Conservation (phyloP, 2,888 invertebrate species). For the Adelognathus sp. region DNA sequence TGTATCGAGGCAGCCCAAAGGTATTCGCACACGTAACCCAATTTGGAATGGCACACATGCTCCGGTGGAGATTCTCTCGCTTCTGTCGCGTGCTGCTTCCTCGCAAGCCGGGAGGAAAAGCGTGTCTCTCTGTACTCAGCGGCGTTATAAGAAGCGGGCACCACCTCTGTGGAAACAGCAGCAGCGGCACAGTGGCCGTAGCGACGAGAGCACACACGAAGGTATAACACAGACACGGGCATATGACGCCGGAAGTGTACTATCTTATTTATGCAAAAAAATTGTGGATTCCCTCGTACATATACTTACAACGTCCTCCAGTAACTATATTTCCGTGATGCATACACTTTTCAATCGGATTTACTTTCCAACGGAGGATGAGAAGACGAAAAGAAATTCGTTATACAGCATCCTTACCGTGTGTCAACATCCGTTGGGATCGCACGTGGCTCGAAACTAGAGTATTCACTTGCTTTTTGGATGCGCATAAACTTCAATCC, state of each 20-base stretch:
- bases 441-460: too few relatives aligned
- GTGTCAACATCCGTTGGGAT: too few relatives aligned
- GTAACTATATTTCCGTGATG: background rate
- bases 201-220: background rate
- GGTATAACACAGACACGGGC: slow-evolving; percentile 5
- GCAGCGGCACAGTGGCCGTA: slow-evolving; percentile 8
- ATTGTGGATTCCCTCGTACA: background rate
- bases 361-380: background rate
- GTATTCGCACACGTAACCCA: slow-evolving; percentile 36
- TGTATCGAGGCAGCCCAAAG: slow-evolving; percentile 36
- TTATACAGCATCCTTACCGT: background rate
- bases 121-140: slow-evolving; percentile 25
- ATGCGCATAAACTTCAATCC: too few relatives aligned
- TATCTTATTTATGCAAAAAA: slow-evolving; percentile 26
- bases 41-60: slow-evolving; percentile 42
- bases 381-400: background rate
- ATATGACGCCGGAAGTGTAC: slow-evolving; percentile 31
- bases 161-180: background rate
- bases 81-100: slow-evolving; percentile 2
- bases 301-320: background rate
- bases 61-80: slow-evolving; percentile 45
- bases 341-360: background rate
- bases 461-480: too few relatives aligned
- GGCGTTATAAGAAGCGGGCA: background rate
- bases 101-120: slow-evolving; percentile 22